Evolutionary conservation across 1,140 invertebrate genomes (phyloP).

Genomic region (Homalodisca vitripennis): DNA sequence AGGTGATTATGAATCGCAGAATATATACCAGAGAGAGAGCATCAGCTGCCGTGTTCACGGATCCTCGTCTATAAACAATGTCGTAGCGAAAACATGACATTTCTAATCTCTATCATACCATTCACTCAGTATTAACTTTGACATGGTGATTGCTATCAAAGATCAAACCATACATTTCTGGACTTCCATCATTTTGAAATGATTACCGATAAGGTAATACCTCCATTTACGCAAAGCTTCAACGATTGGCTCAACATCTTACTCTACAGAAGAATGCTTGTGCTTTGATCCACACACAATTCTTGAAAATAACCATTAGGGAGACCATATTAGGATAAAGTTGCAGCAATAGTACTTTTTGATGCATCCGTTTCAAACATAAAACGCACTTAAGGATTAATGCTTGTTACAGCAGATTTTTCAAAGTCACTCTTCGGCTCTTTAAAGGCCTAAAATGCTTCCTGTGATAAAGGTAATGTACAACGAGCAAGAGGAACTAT

Average conservation of each 20-base stretch:
- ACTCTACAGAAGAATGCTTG: slow-evolving; percentile 3
- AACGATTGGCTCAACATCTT: slow-evolving; percentile 4
- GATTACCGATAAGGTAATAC: neutral
- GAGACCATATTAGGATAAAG: neutral
- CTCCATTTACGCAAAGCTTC: slow-evolving; percentile 17
- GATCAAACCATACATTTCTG: neutral
- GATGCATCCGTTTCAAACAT: slow-evolving; percentile 4
- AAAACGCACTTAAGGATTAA: neutral
- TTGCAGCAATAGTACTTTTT: neutral
- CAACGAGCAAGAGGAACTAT: neutral
- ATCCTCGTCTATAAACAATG: neutral
- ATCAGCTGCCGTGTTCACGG: neutral
- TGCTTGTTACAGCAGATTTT: neutral
- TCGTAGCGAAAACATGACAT: slow-evolving; percentile 5
- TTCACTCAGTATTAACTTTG: slow-evolving; percentile 29
- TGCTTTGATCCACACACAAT: neutral
- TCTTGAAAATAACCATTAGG: slow-evolving; percentile 7
- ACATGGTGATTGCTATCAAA: neutral
- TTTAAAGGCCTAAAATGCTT: neutral
- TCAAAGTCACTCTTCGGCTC: neutral
- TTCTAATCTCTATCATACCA: neutral
- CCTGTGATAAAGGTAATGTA: neutral
- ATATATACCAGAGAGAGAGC: neutral
- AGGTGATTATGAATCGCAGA: too few species aligned
- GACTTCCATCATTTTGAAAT: slow-evolving; percentile 1